phyloP scores from a whole-genome alignment of 2,113 vertebrate genomes.

The Columba janthina region DNA sequence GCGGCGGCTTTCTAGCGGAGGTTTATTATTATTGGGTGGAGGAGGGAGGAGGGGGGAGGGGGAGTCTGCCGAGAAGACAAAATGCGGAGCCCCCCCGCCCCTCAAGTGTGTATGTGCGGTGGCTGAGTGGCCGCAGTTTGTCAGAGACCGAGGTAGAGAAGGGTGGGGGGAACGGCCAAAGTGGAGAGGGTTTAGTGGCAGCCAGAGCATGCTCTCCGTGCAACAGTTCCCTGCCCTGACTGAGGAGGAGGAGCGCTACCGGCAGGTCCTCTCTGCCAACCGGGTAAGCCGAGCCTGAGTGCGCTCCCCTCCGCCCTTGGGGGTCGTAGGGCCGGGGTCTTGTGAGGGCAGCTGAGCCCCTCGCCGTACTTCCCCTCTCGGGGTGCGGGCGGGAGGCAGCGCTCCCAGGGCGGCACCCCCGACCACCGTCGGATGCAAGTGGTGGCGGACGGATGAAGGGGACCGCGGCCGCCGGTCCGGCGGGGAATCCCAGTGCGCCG shows the following conservation, averaged over 20 bases:
- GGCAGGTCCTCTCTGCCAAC: slow-evolving; percentile 30
- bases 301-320: background rate
- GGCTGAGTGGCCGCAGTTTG: background rate
- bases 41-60: slow-evolving; percentile 18
- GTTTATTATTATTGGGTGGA: slow-evolving; percentile 61
- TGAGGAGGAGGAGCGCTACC: slow-evolving; percentile 63
- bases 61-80: slow-evolving; percentile 48
- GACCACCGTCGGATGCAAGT: background rate
- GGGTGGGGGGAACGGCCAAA: background rate
- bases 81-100: slow-evolving; percentile 25
- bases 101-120: background rate
- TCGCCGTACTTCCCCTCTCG: too few relatives aligned
- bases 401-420: background rate
- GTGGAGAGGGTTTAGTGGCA: background rate
- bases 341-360: background rate
- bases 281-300: slow-evolving; percentile 66
- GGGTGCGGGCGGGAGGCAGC: background rate
- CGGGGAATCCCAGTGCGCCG: background rate
- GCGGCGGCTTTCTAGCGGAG: slow-evolving; percentile 2
- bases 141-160: background rate
- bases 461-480: background rate
- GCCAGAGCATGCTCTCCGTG: slow-evolving; percentile 62
- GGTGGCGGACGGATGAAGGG: background rate
- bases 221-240: slow-evolving; percentile 65
- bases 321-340: background rate